Evolutionary conservation across 2,113 vertebrate genomes (phyloP), one percentile per base, ranked within the genome.

Genomic region (Etheostoma spectabile): DNA sequence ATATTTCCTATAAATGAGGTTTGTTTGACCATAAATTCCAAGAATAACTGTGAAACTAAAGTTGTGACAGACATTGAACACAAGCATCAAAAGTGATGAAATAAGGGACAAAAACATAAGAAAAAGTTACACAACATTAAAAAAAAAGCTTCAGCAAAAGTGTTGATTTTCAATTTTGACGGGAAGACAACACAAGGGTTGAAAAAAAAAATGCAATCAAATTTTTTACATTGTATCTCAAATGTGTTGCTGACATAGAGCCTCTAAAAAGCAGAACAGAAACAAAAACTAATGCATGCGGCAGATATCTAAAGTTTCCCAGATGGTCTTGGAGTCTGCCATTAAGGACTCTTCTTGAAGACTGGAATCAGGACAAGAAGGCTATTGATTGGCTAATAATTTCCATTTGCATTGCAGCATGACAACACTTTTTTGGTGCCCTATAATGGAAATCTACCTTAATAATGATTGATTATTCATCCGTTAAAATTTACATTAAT

Each of bases 391-490:
- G 57, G 59, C n/a, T 71, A 60, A 65, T 59, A 60, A 77, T 51
- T 30, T 0, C 66, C 4, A 51, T 70, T 71, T 76, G 22, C 49
- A 70, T 76, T 53, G 35, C 21, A 48, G 49, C 24, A 16, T 18
- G 3, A 53, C 48, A 35, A 12, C 15, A 53, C 66, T 33, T 55
- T 8, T 56, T 48, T 38, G 16, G 21, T 22, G 8, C 16, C 35
- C 27, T 24, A 10, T 62, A 62, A 62, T 49, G n/a, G 14, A 42
- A 42, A 57, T 69, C 16, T 22, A 51, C 30, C 52, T 69, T 57
- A 69, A 84, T 6, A 22, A 24, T 8, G 30, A 79, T 79, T 70
- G 70, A 74, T 79, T 74, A 79, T 69, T 74, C 42, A 63, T 22
- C 51, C 4, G 2, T 59, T 79, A 30, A 63, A 63, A 79, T 84